These are phyloP conservation scores for Cacoxenus indagator DNA, from an alignment of 2,888 invertebrate genomes.

Conservation along the genomic window DNA sequence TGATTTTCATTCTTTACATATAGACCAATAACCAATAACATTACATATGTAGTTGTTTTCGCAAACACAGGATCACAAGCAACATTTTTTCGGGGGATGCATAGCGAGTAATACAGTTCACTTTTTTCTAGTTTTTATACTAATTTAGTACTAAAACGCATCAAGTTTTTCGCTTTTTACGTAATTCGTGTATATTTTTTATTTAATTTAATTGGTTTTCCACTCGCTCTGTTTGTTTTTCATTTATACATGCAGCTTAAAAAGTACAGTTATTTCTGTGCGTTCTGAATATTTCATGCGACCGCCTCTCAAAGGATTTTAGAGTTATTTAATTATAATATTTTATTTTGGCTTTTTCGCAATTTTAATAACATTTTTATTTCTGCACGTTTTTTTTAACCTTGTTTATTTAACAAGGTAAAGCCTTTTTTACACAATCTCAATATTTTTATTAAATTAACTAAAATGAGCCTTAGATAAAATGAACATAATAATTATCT, in stretches of 20 bases:
- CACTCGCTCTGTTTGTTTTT: too few species aligned
- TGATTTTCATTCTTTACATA: too few species aligned
- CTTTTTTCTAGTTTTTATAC: not conserved
- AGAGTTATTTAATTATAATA: not conserved
- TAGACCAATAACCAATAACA: too few species aligned
- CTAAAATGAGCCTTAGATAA: too few species aligned
- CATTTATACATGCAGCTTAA: constrained; percentile 8
- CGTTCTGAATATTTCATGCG: constrained; percentile 22
- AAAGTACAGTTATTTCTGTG: constrained; percentile 26
- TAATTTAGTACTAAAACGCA: not conserved
- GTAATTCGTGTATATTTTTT: constrained; percentile 47
- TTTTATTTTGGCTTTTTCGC: constrained; percentile 3
- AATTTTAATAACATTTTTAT: constrained; percentile 29
- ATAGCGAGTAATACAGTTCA: too few species aligned
- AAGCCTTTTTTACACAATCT: too few species aligned
- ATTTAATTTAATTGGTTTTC: constrained; percentile 41
- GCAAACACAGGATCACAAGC: too few species aligned
- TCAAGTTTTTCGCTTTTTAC: constrained; percentile 38
- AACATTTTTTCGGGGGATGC: too few species aligned
- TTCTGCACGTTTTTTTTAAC: not conserved
- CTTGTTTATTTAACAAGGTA: constrained; percentile 30
- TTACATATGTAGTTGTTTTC: too few species aligned
- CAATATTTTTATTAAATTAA: too few species aligned
- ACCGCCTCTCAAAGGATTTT: not conserved
- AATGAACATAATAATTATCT: not conserved